Evolutionary conservation across 2,797 vertebrate genomes (phyloP).

Genomic region (Alcedo quadribrachys): DNA sequence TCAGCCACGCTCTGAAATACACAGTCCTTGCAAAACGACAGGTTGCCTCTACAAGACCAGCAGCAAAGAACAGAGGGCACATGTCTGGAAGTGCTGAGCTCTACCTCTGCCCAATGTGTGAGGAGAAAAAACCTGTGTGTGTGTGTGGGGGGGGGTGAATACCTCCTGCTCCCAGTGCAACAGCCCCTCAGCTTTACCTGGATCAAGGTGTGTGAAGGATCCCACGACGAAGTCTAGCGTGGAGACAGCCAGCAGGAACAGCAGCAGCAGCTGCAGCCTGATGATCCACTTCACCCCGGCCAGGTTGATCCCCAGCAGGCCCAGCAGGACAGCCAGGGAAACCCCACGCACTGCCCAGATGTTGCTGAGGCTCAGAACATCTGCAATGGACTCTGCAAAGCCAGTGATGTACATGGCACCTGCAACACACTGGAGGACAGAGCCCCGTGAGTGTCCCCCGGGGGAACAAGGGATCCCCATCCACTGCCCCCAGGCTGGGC

Average conservation of each 20-base stretch:
- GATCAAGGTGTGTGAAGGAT: conserved; percentile 93
- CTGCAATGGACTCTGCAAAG: conserved; percentile 93
- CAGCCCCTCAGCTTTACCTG: conserved; percentile 78
- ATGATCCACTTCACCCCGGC: conserved; percentile 98
- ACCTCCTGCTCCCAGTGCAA: accelerated
- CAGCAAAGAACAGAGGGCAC: neutral
- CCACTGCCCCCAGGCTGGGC: accelerated
- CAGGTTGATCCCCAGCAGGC: conserved; percentile 93
- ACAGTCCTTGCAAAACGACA: neutral
- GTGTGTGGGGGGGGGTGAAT: neutral
- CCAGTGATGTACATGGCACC: conserved; percentile 98
- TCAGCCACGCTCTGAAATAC: neutral
- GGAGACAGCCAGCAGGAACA: conserved; percentile 90
- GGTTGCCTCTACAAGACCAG: neutral
- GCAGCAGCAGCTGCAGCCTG: conserved; percentile 92
- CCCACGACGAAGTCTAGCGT: conserved; percentile 95
- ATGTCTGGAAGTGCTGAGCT: neutral
- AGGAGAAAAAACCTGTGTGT: neutral
- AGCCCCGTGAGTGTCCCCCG: accelerated
- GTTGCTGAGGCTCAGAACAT: conserved; percentile 84
- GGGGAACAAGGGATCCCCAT: neutral
- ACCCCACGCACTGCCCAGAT: conserved; percentile 91
- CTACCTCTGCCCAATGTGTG: neutral
- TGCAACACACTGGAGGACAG: conserved; percentile 88
- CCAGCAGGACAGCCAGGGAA: conserved; percentile 87